Evolutionary conservation across 1,140 invertebrate species (phyloP).

Genomic region (Lethrus apterus): DNA sequence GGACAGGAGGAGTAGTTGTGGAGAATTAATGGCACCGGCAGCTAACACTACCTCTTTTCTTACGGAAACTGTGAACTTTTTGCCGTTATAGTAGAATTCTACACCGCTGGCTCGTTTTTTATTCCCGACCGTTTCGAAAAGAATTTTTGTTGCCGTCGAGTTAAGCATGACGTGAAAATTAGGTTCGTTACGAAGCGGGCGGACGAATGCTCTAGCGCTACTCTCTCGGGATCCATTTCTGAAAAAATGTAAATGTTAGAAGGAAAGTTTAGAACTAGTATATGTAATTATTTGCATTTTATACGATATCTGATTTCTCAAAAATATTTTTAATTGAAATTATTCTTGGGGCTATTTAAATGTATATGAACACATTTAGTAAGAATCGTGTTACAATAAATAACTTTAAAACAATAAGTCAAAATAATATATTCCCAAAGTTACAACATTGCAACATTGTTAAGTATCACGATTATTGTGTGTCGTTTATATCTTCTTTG

Average conservation of each 20-base stretch:
- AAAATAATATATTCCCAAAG: too few species aligned
- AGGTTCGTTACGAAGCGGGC: constrained; percentile 48
- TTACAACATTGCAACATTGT: too few species aligned
- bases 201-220: constrained; percentile 55
- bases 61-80: constrained; percentile 33
- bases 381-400: too few species aligned
- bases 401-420: too few species aligned
- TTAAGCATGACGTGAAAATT: constrained; percentile 67
- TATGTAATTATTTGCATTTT: background rate
- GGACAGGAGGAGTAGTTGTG: constrained; percentile 51
- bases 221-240: constrained; percentile 59
- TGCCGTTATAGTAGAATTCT: constrained; percentile 43
- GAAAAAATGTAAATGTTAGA: constrained; percentile 23
- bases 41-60: constrained; percentile 52
- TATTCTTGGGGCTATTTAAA: background rate
- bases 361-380: too few species aligned
- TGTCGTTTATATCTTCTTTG: too few species aligned
- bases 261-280: background rate
- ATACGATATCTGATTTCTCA: background rate
- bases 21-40: constrained; percentile 51
- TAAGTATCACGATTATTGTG: too few species aligned
- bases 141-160: constrained; percentile 51
- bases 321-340: background rate
- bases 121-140: constrained; percentile 18
- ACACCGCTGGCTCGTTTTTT: constrained; percentile 35